Evolutionary conservation across 1,140 invertebrate species (phyloP), one percentile per base, ranked within the genome.

Genomic region (Phthorimaea operculella): DNA sequence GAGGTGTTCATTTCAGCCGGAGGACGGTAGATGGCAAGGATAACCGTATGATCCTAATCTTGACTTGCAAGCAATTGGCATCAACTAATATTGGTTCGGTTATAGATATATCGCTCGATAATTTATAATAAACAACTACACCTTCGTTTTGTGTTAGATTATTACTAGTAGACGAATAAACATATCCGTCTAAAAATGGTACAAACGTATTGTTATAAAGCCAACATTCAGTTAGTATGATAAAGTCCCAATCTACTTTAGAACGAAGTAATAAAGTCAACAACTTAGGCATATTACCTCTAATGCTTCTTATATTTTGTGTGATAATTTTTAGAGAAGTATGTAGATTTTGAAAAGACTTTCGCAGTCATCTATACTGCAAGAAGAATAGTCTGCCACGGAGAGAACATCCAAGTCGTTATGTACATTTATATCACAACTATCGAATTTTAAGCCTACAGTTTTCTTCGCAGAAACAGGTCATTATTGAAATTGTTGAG

Each of bases 281-380:
- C 4, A 60, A 51, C 4, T 33, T 44, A 6, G 16, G 1, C 7
- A 56, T 49, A n/a, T 60, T 60, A 55, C 47, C 55, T 14, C 21
- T 47, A 51, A 59, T 52, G 33, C 58, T 59, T 55, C 58, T 55
- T 8, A 59, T 59, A 36, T 59, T 55, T 59, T 53, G 39, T n/a
- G 11, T 42, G 4, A 42, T 3, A n/a, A 42, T 2, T 42, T 42
- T 42, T 9, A 42, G 8, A 42, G 39, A 42, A 8, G 39, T 3
- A 3, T 14, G 11, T 4, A 3, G 39, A 14, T 14, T 42, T 42
- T 28, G 21, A 28, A 28, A 28, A 42, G 39, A 11, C 14, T 42
- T 42, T n/a, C 39, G 14, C 39, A 42, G 39, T 42, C 39, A 11
- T 42, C 39, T 14, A 42, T n/a, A 11, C 11, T 42, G 8, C 39